Evolutionary conservation across 2,113 vertebrate genomes (phyloP), one percentile per base, ranked within the genome.

Genomic region (Strigops habroptila): DNA sequence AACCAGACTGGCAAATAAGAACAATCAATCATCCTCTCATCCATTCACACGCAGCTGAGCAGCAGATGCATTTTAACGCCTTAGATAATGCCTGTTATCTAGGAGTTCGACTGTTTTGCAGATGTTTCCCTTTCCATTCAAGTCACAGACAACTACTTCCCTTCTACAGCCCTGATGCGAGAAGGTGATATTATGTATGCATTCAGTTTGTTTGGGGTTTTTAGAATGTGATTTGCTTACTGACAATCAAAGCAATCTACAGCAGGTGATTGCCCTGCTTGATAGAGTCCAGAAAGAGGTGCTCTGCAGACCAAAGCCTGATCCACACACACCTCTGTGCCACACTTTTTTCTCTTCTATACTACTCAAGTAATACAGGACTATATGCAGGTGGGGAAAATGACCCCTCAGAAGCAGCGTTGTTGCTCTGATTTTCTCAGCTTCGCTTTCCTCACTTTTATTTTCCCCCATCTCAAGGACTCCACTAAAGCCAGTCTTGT

Each of bases 61-160:
- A 87, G 57, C 24, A 89, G 84, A 78, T 14, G 3, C 2, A 1
- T 51, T 90, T 62, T 88, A 53, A 39, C 0, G 7, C 27, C 43
- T 39, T 39, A 39, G 39, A 39, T 39, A 39, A 39, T 13, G 22
- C 31, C 13, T 44, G 28, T 76, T 87, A 44, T 22, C 67, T 62
- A 39, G 41, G 86, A 75, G 30, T 35, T 6, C 31, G 19, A 25
- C 31, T 85, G 0, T 28, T 82, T 62, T 87, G 70, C 70, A 82
- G 57, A 22, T 82, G 67, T 76, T 92, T 91, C 70, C 86, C 44
- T 53, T 86, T 63, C 77, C 19, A 31, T 91, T 89, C 62, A 31
- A 30, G 39, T 79, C 18, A 6, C 39, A 82, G 69, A 79, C 43
- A 76, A 49, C 74, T 60, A 75, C 73, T 83, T 91, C 77, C 19